Conservation (phyloP, 2,888 invertebrate genomes). For the Xiphydria camelus region DNA sequence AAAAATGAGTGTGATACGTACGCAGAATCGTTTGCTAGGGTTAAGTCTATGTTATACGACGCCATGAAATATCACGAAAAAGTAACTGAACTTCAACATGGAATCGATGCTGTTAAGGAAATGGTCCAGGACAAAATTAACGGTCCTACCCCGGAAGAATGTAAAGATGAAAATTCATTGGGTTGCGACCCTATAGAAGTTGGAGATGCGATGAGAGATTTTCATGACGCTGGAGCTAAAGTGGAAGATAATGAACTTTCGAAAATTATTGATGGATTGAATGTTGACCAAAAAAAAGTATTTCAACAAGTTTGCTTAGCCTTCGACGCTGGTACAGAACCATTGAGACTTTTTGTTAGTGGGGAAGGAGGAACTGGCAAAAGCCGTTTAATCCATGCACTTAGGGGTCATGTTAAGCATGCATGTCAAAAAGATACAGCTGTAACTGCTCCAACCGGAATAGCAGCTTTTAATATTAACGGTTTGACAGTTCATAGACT, state of each 20-base stretch:
- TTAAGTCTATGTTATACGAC: not conserved
- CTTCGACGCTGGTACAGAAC: constrained; percentile 7
- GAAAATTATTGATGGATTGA: constrained; percentile 23
- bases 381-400: constrained; percentile 39
- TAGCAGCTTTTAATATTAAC: constrained; percentile 47
- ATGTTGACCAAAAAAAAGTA: constrained; percentile 26
- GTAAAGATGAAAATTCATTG: constrained; percentile 4
- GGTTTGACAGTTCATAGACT: constrained; percentile 43
- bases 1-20: constrained; percentile 22
- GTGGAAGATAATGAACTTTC: constrained; percentile 9
- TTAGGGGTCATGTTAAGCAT: constrained; percentile 34
- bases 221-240: constrained; percentile 17
- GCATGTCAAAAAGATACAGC: constrained; percentile 32
- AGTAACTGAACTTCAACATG: not conserved
- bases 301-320: constrained; percentile 18
- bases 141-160: too few species aligned
- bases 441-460: constrained; percentile 41
- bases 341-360: constrained; percentile 28
- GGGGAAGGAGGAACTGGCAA: constrained; percentile 42
- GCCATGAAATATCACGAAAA: not conserved
- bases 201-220: constrained; percentile 31
- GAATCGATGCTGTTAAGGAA: not conserved
- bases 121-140: too few species aligned
- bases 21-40: constrained; percentile 21
- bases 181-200: constrained; percentile 16